phyloP scores from a whole-genome alignment of 35 echinoderm and acorn worm species.

The Holothuria glaberrima region DNA sequence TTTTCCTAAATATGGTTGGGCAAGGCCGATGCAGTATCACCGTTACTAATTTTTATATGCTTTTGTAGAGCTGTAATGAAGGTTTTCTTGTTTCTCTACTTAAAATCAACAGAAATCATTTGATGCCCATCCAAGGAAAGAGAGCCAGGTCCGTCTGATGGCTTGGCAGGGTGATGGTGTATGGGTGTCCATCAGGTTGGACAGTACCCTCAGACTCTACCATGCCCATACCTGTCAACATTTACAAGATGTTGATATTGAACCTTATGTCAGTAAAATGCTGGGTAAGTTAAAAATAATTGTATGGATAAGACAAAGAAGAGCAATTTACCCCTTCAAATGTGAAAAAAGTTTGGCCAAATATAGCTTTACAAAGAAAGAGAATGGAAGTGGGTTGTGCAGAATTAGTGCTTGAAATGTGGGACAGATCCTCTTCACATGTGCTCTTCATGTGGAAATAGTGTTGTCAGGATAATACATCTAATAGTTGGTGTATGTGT shows the following conservation, averaged over 20 bases:
- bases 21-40: too few relatives aligned
- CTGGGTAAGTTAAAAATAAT: conserved; percentile 67
- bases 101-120: conserved; percentile 81
- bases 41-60: too few relatives aligned
- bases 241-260: conserved; percentile 95
- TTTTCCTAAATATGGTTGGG: too few relatives aligned
- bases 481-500: too few relatives aligned
- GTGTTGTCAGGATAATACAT: too few relatives aligned
- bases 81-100: too few relatives aligned
- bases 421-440: too few relatives aligned
- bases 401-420: too few relatives aligned
- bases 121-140: conserved; percentile 95
- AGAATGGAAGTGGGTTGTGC: background rate
- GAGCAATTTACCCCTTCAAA: background rate
- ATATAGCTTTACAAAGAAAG: background rate
- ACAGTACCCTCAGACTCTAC: conserved; percentile 94
- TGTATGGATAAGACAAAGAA: background rate
- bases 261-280: conserved; percentile 99
- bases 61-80: too few relatives aligned
- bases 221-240: conserved; percentile 94
- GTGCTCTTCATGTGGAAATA: too few relatives aligned
- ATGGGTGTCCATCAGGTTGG: conserved; percentile 94
- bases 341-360: background rate
- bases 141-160: conserved; percentile 92
- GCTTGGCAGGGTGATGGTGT: conserved; percentile 98